Percentiles rank a stretch among this genome's conserved stretches.
These are phyloP conservation scores for Paradoxurus hermaphroditus DNA, from an alignment of 2,113 vertebrate species.

Conservation along the genomic window DNA sequence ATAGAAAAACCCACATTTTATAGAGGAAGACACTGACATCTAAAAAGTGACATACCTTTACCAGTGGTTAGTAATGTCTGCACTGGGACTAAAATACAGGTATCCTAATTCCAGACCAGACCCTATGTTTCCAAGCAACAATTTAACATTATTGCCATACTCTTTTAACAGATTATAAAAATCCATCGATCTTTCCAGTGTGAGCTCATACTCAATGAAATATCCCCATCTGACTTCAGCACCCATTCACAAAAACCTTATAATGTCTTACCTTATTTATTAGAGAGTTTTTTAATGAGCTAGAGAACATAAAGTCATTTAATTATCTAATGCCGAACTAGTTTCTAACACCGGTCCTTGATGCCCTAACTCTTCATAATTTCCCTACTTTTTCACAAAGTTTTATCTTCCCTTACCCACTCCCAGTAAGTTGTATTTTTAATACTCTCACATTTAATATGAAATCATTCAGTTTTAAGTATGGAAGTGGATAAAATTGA, in stretches of 20 bases:
- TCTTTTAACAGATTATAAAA: neutral
- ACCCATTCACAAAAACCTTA: neutral
- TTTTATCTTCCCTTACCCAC: neutral
- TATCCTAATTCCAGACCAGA: neutral
- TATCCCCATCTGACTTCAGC: neutral
- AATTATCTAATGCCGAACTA: neutral
- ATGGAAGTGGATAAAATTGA: neutral
- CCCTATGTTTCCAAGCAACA: neutral
- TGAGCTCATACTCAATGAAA: neutral
- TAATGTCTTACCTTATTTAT: neutral
- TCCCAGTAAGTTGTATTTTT: neutral
- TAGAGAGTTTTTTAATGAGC: neutral
- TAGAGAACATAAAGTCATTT: neutral
- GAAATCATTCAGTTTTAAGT: neutral
- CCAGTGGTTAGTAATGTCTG: neutral
- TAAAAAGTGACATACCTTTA: neutral
- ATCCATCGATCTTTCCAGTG: neutral
- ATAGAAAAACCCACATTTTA: neutral
- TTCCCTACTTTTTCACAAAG: neutral
- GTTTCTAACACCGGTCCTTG: neutral
- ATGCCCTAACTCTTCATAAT: neutral
- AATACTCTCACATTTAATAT: neutral
- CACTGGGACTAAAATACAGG: neutral
- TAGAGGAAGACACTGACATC: neutral
- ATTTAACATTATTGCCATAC: neutral